Base-by-base conservation (phyloP, 2,888 invertebrate species). In the Lordiphosa fenestrarum region DNA sequence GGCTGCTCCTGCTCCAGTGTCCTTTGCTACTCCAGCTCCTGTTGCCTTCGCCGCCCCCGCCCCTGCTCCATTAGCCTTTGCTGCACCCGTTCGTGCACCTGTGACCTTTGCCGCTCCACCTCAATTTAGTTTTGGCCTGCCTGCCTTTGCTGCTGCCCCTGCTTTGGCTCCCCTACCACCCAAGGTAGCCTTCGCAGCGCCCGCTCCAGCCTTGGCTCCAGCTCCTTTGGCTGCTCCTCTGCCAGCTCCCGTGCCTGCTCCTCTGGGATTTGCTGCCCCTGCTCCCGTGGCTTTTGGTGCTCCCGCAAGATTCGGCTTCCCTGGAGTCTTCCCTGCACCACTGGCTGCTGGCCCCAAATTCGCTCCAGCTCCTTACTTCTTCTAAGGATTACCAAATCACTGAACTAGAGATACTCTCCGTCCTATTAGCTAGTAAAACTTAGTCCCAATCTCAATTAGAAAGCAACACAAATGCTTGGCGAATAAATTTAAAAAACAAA, bases 281-380 rank as follows among this genome's bases (percentile, higher is more conserved):
- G 71, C 61, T 12, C 50, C 42, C 1, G 23, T 62, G 10, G 59
- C 73, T 21, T 64, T 65, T 21, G 71, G 61, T 15, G 53, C 59
- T 6, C 58, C 71, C 23, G 50, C 56, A 23, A 25, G 12, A 10
- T 38, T 40, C 9, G 44, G 49, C 6, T 46, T 30, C 23, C 10
- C 57, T 13, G 51, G 36, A 1, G 52, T 47, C 9, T 30, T 25
- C 12, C 53, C 39, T 40, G 55, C 54, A 25, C 57, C 55, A 15
- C 56, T 55, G 33, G 56, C 55, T 15, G 61, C 70, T 6, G 53
- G 73, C 10, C 68, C 74, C 10, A 62, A 64, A 46, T 65, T 71
- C n/a, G 83, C 69, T 2, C 73, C 77, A 2, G 62, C 81, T 5
- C 74, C 77, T 2, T 77, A 85, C 54, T 73, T 73, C 64, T 64